phyloP scores from a whole-genome alignment of 1,140 invertebrate species.

The Thaumatotibia leucotreta region DNA sequence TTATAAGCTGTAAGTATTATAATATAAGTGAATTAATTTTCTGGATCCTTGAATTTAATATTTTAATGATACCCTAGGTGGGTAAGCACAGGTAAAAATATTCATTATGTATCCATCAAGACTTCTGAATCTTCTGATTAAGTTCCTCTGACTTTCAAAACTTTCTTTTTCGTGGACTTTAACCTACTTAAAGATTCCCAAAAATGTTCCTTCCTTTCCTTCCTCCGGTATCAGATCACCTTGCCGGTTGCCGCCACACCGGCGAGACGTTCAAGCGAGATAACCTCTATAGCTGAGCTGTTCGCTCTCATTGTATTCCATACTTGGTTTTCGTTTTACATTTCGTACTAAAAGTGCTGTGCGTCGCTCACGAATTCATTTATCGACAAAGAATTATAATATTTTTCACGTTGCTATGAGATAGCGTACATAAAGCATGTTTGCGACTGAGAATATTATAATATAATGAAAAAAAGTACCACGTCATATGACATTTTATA shows the following conservation, averaged over 20 bases:
- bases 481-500: too few relatives aligned
- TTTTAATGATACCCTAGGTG: too few relatives aligned
- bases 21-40: too few relatives aligned
- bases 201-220: constrained; percentile 14
- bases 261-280: constrained; percentile 41
- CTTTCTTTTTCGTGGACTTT: constrained; percentile 17
- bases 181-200: constrained; percentile 4
- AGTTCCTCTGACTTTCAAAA: constrained; percentile 8
- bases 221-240: constrained; percentile 1
- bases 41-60: too few relatives aligned
- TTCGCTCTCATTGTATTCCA: constrained; percentile 64
- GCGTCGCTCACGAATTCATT: not conserved
- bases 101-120: constrained; percentile 17
- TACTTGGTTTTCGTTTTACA: constrained; percentile 71
- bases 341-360: constrained; percentile 8
- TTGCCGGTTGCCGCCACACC: constrained; percentile 36
- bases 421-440: too few relatives aligned
- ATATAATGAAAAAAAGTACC: too few relatives aligned
- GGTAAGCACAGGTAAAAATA: not conserved
- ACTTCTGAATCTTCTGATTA: not conserved
- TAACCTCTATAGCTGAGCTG: constrained; percentile 25
- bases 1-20: too few relatives aligned
- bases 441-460: too few relatives aligned
- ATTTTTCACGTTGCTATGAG: too few relatives aligned
- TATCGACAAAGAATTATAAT: not conserved